Base-by-base conservation (phyloP, 2,888 invertebrate species). In the Metellina segmentata region DNA sequence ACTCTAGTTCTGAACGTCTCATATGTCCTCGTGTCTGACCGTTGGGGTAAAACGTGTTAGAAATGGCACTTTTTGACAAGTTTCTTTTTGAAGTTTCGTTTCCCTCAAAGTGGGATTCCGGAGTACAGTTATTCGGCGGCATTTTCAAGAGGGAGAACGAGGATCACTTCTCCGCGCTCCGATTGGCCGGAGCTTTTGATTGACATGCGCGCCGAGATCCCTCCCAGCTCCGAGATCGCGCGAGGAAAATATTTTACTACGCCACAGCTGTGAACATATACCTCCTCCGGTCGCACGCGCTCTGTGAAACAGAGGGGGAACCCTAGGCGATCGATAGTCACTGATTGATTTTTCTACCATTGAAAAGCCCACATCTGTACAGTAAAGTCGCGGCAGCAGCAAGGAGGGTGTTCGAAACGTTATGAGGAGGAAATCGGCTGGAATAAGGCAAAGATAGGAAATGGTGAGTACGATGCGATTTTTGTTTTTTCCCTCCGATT, bases 251-350 rank as follows among this genome's bases (percentile, higher is more conserved):
- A 92, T 92, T 88, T 92, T 92, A 89, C 91, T 92, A 92, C 91
- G 91, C 91, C 91, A 92, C 91, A 92, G 91, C 91, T 92, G 91
- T 89, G 91, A 91, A 91, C 91, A 86, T 86, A 91, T 91, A 91
- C 86, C 86, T 86, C 91, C 51, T 72, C 34, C 9, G 86, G 70
- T 81, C 81, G 86, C 86, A 86, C 91, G 61, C 91, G 52, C 61
- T 71, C 77, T 20, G 52, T 34, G 72, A 52, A 71, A 81, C 53
- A 79, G 81, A 53, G 71, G 71, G 86, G 71, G 79, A 71, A 70
- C 77, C 75, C 89, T 77, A 69, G 69, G 69, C 91, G 91, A 91
- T 91, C 91, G 91, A 91, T 91, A 78, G 19, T 74, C 72, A 7
- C 77, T 91, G 91, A 91, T 91, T 91, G 91, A 91, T 91, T 91